phyloP scores from a whole-genome alignment of 2,888 invertebrate genomes.

The Deilephila elpenor region DNA sequence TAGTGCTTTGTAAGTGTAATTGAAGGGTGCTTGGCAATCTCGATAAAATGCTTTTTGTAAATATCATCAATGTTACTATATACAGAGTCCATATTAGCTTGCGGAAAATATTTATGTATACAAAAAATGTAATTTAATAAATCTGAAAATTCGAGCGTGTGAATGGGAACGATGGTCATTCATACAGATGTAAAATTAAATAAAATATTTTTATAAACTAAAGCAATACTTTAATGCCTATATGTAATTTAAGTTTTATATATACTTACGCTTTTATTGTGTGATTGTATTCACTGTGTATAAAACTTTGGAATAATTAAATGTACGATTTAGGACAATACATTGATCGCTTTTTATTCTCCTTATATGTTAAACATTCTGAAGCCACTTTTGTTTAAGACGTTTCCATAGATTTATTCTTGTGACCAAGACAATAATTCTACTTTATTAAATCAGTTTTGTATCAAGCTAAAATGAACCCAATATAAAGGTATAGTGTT shows the following conservation, averaged over 20 bases:
- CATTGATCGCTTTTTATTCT: conserved; percentile 10
- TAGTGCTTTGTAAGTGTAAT: conserved; percentile 18
- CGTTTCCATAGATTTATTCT: neutral
- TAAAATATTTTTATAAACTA: conserved; percentile 22
- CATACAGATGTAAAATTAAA: neutral
- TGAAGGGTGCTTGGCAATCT: conserved; percentile 23
- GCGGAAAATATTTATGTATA: conserved; percentile 27
- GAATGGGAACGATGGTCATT: neutral
- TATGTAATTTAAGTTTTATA: neutral
- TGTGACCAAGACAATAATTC: conserved; percentile 18
- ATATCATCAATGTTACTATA: neutral
- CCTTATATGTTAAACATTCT: neutral
- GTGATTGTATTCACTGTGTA: conserved; percentile 6
- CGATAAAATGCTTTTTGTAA: conserved; percentile 15
- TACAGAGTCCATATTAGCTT: conserved; percentile 24
- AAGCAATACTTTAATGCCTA: conserved; percentile 1
- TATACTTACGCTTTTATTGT: conserved; percentile 4
- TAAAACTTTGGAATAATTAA: conserved; percentile 5
- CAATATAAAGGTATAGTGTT: neutral
- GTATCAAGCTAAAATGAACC: conserved; percentile 5
- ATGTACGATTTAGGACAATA: neutral
- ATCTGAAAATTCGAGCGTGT: neutral
- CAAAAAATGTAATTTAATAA: conserved; percentile 4
- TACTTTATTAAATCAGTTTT: neutral
- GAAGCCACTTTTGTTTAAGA: conserved; percentile 2